Base-by-base conservation (phyloP, 1,140 invertebrate species). In the Trichonephila clavipes region DNA sequence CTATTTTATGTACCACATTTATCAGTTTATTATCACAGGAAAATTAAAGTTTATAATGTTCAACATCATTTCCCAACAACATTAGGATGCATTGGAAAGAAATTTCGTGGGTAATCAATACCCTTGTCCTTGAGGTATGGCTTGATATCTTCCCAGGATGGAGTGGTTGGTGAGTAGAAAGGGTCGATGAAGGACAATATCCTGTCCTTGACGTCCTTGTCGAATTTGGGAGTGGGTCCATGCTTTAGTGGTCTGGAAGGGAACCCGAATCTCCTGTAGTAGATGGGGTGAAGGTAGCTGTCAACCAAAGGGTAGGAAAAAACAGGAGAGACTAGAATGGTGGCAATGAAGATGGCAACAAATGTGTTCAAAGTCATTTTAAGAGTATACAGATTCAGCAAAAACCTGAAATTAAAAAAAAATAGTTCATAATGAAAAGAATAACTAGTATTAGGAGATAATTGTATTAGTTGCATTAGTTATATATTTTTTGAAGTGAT, bases 261-360 rank as follows among this genome's bases (percentile, higher is more conserved):
- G 58, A 94, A 94, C 8, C 92, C 92, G 64, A 94, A 94, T 61
- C 92, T 82, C 66, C 92, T 88, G 77, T 94, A 94, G 44, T 94
- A 94, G n/a, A 94, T 94, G 6, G 92, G 92, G 58, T 94, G 92
- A 16, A 72, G 66, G 81, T 58, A 21, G 40, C 40, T 51, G 19
- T 83, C 40, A 7, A 21, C 14, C 81, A 40, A 83, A 2, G 81
- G 40, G 14, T 83, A 83, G 40, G 81, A 19, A 16, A 24, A 14
- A 44, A 28, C 21, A 83, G 40, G 51, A 4, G 44, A 19, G 16
- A 83, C 81, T 21, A 58, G 40, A 28, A 83, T 10, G 24, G 18
- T 51, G 40, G 44, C 8, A 0, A 83, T 19, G 19, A 58, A 19
- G 40, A 83, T 18, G 18, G 40, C 19, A 51, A 51, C 21, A n/a